phyloP scores from a whole-genome alignment of 2,113 vertebrate species.

The Megalops atlanticus region DNA sequence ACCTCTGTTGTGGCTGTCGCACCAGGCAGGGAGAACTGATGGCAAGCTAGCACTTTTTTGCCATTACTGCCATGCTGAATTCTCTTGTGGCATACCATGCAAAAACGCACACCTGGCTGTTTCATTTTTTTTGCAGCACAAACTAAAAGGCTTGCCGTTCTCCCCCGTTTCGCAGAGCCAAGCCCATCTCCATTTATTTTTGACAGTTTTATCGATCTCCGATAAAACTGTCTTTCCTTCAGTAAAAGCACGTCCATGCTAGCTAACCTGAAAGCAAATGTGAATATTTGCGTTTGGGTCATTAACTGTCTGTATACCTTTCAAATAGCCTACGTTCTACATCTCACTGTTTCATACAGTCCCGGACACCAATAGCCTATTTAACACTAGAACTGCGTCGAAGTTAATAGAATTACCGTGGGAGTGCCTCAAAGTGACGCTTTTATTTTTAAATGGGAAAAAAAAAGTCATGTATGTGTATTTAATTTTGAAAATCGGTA shows the following conservation, averaged over 20 bases:
- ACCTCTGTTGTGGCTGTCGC: slow-evolving; percentile 1
- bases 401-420: too few species aligned
- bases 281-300: too few species aligned
- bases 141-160: slow-evolving; percentile 6
- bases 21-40: slow-evolving; percentile 26
- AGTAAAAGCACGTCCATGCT: slow-evolving; percentile 1
- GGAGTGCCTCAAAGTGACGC: too few species aligned
- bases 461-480: too few species aligned
- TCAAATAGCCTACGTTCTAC: too few species aligned
- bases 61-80: slow-evolving; percentile 16
- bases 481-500: too few species aligned
- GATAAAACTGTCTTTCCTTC: background rate
- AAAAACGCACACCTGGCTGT: background rate
- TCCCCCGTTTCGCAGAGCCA: slow-evolving; percentile 6
- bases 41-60: slow-evolving; percentile 12
- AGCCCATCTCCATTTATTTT: slow-evolving; percentile 11
- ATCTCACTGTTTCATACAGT: too few species aligned
- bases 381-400: too few species aligned
- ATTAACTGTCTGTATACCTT: too few species aligned
- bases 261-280: too few species aligned
- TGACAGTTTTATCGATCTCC: slow-evolving; percentile 8
- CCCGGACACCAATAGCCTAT: background rate
- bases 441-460: too few species aligned
- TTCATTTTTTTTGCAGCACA: background rate
- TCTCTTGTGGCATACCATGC: slow-evolving; percentile 21